Evolutionary conservation across 2,113 vertebrate genomes (phyloP).

Genomic region (Camelus dromedarius): DNA sequence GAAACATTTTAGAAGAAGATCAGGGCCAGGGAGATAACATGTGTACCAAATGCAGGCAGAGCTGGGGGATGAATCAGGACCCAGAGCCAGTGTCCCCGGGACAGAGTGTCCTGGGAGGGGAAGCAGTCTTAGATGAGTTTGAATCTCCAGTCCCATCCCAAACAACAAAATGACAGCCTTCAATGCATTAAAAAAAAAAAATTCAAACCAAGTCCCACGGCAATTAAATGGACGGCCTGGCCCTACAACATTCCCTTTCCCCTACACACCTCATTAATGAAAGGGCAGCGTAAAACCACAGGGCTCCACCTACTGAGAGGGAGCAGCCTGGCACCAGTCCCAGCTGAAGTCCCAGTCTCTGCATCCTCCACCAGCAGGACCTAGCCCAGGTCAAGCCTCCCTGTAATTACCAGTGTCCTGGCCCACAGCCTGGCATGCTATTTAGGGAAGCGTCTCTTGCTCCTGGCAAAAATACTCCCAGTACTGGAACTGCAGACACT

Average conservation of each 20-base stretch:
- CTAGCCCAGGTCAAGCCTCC: background rate
- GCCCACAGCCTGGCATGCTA: background rate
- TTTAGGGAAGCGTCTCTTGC: background rate
- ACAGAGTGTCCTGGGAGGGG: background rate
- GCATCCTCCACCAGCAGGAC: background rate
- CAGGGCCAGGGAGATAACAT: background rate
- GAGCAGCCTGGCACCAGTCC: background rate
- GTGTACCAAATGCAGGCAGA: background rate
- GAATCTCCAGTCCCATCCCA: background rate
- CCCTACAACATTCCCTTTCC: background rate
- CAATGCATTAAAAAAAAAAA: background rate
- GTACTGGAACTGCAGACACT: background rate
- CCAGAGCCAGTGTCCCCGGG: background rate
- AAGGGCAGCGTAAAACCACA: constrained; percentile 57
- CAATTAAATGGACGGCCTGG: constrained; percentile 14
- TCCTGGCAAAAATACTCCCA: background rate
- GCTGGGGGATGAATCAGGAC: background rate
- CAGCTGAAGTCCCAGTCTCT: background rate
- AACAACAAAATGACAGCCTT: constrained; percentile 54
- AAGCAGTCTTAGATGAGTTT: background rate
- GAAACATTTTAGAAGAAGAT: background rate
- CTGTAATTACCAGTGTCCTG: background rate
- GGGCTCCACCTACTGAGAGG: background rate
- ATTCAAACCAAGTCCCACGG: background rate
- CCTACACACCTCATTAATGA: constrained; percentile 52